A percentile compares a stretch with the other conserved stretches of the same genome.
These are phyloP conservation scores for Oostethus manadensis DNA, from an alignment of 2,113 vertebrate genomes.

Conservation along the genomic window DNA sequence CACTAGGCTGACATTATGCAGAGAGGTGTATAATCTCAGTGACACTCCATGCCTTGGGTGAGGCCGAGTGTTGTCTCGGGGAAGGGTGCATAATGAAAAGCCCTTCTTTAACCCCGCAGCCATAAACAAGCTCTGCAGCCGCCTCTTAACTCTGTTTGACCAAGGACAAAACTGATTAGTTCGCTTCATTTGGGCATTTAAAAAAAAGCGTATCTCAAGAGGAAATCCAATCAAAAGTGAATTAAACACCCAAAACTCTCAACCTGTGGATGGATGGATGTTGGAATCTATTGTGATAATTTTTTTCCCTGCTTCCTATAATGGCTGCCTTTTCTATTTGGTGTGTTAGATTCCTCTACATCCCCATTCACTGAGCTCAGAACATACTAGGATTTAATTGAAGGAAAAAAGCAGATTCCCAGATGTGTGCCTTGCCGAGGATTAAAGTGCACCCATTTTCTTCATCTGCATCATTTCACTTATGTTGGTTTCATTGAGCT, in stretches of 20 bases:
- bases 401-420: slow-evolving; percentile 28
- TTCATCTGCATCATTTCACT: slow-evolving; percentile 53
- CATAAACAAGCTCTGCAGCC: slow-evolving; percentile 14
- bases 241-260: slow-evolving; percentile 19
- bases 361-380: slow-evolving; percentile 39
- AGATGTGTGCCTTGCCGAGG: slow-evolving; percentile 22
- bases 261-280: background rate
- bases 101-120: slow-evolving; percentile 14
- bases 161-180: slow-evolving; percentile 36
- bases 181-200: slow-evolving; percentile 16
- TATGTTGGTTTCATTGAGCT: slow-evolving; percentile 55
- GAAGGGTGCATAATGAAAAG: slow-evolving; percentile 45
- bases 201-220: slow-evolving; percentile 5
- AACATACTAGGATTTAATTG: slow-evolving; percentile 51
- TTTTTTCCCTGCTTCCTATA: slow-evolving; percentile 32
- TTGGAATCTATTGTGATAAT: slow-evolving; percentile 19
- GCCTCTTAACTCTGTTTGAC: slow-evolving; percentile 33
- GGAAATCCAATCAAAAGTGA: slow-evolving; percentile 6
- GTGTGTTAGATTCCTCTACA: slow-evolving; percentile 38
- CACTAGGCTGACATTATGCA: slow-evolving; percentile 21
- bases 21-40: slow-evolving; percentile 49
- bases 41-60: slow-evolving; percentile 45
- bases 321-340: slow-evolving; percentile 33
- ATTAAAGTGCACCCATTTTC: slow-evolving; percentile 43
- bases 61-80: slow-evolving; percentile 36